Conservation (phyloP, 2,113 vertebrate genomes). For the Brachypodius melanocephalos region DNA sequence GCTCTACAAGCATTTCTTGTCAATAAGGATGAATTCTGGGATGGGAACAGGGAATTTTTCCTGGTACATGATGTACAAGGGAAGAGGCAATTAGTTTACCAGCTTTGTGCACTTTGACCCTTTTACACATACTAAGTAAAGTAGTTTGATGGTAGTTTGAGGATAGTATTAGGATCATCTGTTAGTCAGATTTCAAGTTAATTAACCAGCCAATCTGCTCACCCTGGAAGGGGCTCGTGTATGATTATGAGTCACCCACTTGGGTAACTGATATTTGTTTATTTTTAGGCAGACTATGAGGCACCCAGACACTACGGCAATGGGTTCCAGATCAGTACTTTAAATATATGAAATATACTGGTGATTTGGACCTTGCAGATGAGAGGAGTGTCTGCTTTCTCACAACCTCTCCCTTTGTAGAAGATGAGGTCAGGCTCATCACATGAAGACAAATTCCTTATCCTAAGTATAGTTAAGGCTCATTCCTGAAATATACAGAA, state of each 20-base stretch:
- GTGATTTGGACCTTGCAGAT: conserved; percentile 34
- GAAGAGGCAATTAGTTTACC: neutral
- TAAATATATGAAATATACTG: conserved; percentile 60
- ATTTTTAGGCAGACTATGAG: conserved; percentile 67
- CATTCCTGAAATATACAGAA: conserved; percentile 66
- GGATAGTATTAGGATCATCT: neutral
- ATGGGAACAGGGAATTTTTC: neutral
- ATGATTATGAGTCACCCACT: conserved; percentile 56
- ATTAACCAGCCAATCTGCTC: conserved; percentile 25
- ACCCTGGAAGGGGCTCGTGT: neutral
- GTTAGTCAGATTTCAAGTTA: conserved; percentile 44
- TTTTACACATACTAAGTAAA: neutral
- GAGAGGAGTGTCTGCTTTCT: conserved; percentile 22
- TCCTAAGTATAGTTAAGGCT: conserved; percentile 68
- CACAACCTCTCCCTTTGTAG: conserved; percentile 53
- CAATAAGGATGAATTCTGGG: neutral
- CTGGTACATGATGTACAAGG: neutral
- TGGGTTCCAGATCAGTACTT: conserved; percentile 45
- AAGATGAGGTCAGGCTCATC: conserved; percentile 64
- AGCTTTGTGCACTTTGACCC: neutral
- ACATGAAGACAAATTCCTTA: conserved; percentile 62
- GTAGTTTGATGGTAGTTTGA: neutral
- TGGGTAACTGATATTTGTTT: conserved; percentile 68
- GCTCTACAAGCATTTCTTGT: neutral
- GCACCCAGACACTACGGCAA: conserved; percentile 34